Evolutionary conservation across 2,888 invertebrate species (phyloP).

Genomic region (Miltochrista miniata): DNA sequence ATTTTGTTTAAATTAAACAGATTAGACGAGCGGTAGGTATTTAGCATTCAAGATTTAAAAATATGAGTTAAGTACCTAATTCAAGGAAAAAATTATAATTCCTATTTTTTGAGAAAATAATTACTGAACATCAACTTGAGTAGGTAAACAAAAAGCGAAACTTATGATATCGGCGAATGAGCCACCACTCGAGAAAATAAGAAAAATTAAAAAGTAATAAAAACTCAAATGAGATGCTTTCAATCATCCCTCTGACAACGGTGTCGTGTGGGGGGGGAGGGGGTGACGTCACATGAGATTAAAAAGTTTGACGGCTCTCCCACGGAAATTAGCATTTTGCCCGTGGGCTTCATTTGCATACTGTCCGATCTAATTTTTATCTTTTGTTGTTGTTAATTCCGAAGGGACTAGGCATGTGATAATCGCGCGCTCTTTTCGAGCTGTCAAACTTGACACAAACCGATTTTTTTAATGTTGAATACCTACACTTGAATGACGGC

Average conservation of each 20-base stretch:
- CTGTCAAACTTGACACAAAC: not conserved
- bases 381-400: constrained; percentile 51
- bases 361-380: constrained; percentile 60
- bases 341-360: constrained; percentile 73
- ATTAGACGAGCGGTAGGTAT: no score
- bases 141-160: no score
- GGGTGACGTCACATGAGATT: constrained; percentile 80
- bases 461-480: not conserved
- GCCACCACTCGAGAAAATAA: constrained; percentile 70
- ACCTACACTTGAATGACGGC: not conserved
- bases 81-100: no score
- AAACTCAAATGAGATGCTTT: constrained; percentile 81
- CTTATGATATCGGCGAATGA: constrained; percentile 40
- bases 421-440: not conserved
- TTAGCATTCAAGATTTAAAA: no score
- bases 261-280: constrained; percentile 39
- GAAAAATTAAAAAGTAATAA: constrained; percentile 82
- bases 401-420: constrained; percentile 26
- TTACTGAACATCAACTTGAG: not conserved
- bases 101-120: no score
- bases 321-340: constrained; percentile 82
- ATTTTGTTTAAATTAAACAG: no score
- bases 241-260: constrained; percentile 79
- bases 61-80: no score
- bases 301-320: constrained; percentile 81